phyloP scores from a whole-genome alignment of 2,113 vertebrate genomes.

The Podarcis cretensis region DNA sequence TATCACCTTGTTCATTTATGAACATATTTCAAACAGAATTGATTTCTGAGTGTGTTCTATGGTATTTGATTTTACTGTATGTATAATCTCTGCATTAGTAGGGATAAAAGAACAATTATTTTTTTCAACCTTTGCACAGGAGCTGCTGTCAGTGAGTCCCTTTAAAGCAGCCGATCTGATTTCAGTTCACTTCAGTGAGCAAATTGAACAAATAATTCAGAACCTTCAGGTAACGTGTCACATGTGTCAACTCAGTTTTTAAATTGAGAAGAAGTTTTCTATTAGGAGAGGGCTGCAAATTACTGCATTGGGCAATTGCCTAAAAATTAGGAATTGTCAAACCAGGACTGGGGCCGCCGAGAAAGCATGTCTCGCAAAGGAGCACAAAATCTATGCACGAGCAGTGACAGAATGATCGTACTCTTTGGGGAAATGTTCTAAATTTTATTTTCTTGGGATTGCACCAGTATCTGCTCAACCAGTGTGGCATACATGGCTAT shows the following conservation, averaged over 20 bases:
- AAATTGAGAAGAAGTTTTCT: neutral
- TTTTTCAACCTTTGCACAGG: constrained; percentile 73
- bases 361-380: neutral
- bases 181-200: constrained; percentile 84
- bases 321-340: neutral
- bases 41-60: neutral
- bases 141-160: constrained; percentile 86
- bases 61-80: rapidly evolving
- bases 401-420: neutral
- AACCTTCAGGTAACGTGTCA: constrained; percentile 83
- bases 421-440: neutral
- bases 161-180: constrained; percentile 92
- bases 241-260: neutral
- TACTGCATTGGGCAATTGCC: neutral
- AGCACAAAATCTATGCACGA: neutral
- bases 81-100: neutral
- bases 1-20: neutral
- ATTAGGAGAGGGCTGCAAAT: neutral
- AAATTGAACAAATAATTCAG: constrained; percentile 83
- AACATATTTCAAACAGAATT: constrained; percentile 5
- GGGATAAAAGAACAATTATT: neutral
- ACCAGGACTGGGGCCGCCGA: neutral
- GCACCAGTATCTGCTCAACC: neutral
- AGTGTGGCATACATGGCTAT: neutral
- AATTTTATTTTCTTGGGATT: neutral